A percentile compares a stretch with the other conserved stretches of the same genome.
These are phyloP conservation scores for Zygothrica quintamaculata DNA, from an alignment of 2,888 invertebrate species.

Conservation along the genomic window DNA sequence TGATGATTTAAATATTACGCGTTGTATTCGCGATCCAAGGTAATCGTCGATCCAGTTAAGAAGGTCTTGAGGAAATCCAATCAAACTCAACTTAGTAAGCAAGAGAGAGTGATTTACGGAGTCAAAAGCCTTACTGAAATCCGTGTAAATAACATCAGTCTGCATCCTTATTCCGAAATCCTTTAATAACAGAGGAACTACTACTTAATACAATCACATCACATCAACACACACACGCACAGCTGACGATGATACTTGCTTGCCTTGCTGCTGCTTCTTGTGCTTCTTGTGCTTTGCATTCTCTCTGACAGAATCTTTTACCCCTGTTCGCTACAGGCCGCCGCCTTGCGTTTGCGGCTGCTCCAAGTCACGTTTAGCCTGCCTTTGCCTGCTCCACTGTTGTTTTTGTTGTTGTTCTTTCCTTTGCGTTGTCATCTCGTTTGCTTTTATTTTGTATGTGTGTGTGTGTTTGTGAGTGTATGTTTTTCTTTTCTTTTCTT, in stretches of 20 bases:
- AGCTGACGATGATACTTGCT: conserved; percentile 51
- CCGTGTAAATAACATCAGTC: too few relatives aligned
- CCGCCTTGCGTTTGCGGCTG: conserved; percentile 46
- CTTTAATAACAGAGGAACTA: too few relatives aligned
- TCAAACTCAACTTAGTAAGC: too few relatives aligned
- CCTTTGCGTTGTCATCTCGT: conserved; percentile 78
- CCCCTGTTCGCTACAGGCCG: too few relatives aligned
- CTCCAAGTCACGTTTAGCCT: conserved; percentile 70
- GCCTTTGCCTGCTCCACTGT: conserved; percentile 35
- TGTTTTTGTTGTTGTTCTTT: conserved; percentile 54
- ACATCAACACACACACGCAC: conserved; percentile 33
- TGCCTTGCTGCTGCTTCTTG: conserved; percentile 6
- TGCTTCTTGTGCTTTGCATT: conserved; percentile 7
- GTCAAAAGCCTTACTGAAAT: too few relatives aligned
- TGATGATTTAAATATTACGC: too few relatives aligned
- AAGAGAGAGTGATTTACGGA: too few relatives aligned
- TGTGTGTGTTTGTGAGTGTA: conserved; percentile 15
- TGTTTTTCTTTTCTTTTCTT: background rate
- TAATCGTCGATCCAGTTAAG: too few relatives aligned
- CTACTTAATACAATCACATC: conserved; percentile 22
- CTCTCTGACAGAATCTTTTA: conserved; percentile 28
- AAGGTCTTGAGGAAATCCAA: too few relatives aligned
- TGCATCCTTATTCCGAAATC: too few relatives aligned
- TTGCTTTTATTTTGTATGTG: conserved; percentile 60
- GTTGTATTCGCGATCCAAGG: too few relatives aligned